Conservation (phyloP, 2,113 vertebrate genomes). For the Forbesichthys papilliferus region DNA sequence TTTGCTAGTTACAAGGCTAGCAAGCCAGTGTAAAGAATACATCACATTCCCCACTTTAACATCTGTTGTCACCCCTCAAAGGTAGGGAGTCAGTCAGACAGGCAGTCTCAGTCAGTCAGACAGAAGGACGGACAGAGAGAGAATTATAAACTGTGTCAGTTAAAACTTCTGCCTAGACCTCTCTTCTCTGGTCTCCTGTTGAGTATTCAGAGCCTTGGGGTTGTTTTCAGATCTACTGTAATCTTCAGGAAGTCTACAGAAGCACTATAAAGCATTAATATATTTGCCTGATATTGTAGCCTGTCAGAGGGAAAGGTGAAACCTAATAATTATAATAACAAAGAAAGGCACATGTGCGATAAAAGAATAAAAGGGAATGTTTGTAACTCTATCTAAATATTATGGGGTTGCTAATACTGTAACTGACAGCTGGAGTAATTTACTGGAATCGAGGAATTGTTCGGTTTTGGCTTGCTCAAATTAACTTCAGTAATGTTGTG, state of each 20-base stretch:
- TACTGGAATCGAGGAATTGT: too few relatives aligned
- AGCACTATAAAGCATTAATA: constrained; percentile 49
- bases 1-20: constrained; percentile 13
- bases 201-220: constrained; percentile 36
- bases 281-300: constrained; percentile 28
- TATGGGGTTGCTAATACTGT: too few relatives aligned
- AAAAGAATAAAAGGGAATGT: too few relatives aligned
- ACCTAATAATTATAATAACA: constrained; percentile 44
- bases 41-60: constrained; percentile 42
- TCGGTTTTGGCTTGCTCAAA: too few relatives aligned
- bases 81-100: constrained; percentile 1
- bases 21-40: constrained; percentile 25
- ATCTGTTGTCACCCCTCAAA: constrained; percentile 9
- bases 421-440: too few relatives aligned
- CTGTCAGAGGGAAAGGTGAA: constrained; percentile 27
- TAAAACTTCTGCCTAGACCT: constrained; percentile 10
- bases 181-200: constrained; percentile 25
- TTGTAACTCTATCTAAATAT: too few relatives aligned
- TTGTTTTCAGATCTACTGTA: constrained; percentile 51
- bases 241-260: constrained; percentile 55
- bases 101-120: not conserved
- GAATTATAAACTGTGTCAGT: not conserved
- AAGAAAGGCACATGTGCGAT: constrained; percentile 2
- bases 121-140: constrained; percentile 12
- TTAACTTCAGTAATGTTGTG: too few relatives aligned